These are phyloP conservation scores for Ips nitidus DNA, from an alignment of 1,140 invertebrate species.

Conservation along the genomic window DNA sequence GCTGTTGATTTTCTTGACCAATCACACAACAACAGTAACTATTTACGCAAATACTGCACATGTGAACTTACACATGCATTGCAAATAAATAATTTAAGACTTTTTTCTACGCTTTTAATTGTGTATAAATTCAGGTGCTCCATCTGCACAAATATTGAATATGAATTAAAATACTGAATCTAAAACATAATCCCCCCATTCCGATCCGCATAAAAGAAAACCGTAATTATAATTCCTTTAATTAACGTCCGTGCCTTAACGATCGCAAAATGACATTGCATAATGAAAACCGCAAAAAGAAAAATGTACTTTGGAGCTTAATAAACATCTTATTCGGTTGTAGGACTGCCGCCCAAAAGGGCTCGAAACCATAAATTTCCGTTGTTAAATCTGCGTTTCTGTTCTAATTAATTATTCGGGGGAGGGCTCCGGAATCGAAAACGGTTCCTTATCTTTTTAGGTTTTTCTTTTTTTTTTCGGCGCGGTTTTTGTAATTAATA, in stretches of 20 bases:
- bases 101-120: no score
- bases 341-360: conserved; percentile 27
- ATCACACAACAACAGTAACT: no score
- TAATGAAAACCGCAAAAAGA: conserved; percentile 30
- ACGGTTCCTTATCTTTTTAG: conserved; percentile 26
- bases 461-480: conserved; percentile 19
- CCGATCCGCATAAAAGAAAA: background rate
- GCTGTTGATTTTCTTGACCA: no score
- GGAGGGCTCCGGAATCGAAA: conserved; percentile 18
- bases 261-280: conserved; percentile 34
- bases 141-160: no score
- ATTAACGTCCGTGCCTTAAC: conserved; percentile 28
- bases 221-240: conserved; percentile 24
- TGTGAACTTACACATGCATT: no score
- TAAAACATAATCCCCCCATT: background rate
- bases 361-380: conserved; percentile 36
- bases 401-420: conserved; percentile 33
- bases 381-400: conserved; percentile 33
- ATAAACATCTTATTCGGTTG: conserved; percentile 36
- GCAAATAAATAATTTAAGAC: no score
- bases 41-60: no score
- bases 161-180: no score
- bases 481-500: conserved; percentile 16
- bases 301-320: conserved; percentile 35
- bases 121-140: no score